These are phyloP conservation scores for Austrolebias charrua DNA, from an alignment of 2,797 vertebrate species.

Conservation along the genomic window DNA sequence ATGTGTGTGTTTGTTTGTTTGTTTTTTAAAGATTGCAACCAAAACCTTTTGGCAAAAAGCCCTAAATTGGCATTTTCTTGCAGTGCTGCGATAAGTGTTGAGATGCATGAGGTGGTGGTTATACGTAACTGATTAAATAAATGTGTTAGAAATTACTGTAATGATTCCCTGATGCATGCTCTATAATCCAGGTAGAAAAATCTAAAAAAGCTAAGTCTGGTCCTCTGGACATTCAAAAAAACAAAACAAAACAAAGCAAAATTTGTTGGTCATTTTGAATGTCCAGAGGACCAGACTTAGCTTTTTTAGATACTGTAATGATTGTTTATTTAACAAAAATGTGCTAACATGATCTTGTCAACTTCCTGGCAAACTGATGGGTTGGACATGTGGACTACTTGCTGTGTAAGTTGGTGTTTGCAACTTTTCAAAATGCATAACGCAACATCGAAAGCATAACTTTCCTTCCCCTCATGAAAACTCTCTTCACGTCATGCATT, in stretches of 20 bases:
- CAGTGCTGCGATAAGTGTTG: not conserved
- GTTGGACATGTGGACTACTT: not conserved
- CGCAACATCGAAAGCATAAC: conserved; percentile 28
- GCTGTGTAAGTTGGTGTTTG: not conserved
- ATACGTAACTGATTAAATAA: not conserved
- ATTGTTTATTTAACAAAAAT: not conserved
- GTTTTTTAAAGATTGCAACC: conserved; percentile 1
- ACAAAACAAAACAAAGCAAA: no score
- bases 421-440: conserved; percentile 52
- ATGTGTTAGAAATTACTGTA: not conserved
- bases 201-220: no score
- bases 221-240: no score
- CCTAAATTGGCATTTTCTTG: not conserved
- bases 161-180: no score
- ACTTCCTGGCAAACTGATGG: not conserved
- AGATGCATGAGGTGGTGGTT: not conserved
- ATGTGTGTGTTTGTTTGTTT: conserved; percentile 7
- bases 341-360: not conserved
- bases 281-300: no score
- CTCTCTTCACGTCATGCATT: conserved; percentile 43
- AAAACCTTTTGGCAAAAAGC: not conserved
- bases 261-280: no score
- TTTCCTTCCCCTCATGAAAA: conserved; percentile 55
- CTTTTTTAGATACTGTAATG: no score
- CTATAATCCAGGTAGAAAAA: no score